Conservation (phyloP, 2,113 vertebrate genomes). For the Odocoileus hemionus region DNA sequence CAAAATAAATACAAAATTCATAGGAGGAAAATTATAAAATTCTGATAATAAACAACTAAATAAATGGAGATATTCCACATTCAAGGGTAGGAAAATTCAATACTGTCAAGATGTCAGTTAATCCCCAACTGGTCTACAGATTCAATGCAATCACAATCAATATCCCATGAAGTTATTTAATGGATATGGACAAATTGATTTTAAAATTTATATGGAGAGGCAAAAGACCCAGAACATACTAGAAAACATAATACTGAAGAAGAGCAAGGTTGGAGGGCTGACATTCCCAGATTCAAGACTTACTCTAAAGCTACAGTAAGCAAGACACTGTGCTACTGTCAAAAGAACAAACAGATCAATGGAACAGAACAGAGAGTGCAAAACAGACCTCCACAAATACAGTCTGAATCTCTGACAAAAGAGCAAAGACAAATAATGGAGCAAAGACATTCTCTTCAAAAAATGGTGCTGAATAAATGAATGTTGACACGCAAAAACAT, state of each 20-base stretch:
- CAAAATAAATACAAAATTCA: background rate
- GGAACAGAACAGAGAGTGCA: background rate
- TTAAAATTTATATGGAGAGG: background rate
- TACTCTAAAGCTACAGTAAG: background rate
- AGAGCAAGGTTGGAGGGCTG: background rate
- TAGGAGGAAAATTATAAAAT: background rate
- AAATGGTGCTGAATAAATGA: background rate
- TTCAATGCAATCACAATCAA: background rate
- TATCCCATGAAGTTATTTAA: background rate
- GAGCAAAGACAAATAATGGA: background rate
- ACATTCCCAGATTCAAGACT: background rate
- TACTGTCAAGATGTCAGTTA: background rate
- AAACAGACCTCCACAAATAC: background rate
- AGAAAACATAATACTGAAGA: background rate
- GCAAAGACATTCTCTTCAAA: slow-evolving; percentile 10
- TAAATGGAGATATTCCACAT: background rate
- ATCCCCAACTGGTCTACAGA: background rate
- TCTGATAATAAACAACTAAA: background rate
- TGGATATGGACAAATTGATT: background rate
- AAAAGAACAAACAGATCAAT: background rate
- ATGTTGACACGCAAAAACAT: background rate
- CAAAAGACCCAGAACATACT: background rate
- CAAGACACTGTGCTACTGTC: background rate
- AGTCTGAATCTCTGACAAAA: background rate
- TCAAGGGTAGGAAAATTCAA: background rate